Base-by-base conservation (phyloP, 2,113 vertebrate species). In the Phalacrocorax carbo region DNA sequence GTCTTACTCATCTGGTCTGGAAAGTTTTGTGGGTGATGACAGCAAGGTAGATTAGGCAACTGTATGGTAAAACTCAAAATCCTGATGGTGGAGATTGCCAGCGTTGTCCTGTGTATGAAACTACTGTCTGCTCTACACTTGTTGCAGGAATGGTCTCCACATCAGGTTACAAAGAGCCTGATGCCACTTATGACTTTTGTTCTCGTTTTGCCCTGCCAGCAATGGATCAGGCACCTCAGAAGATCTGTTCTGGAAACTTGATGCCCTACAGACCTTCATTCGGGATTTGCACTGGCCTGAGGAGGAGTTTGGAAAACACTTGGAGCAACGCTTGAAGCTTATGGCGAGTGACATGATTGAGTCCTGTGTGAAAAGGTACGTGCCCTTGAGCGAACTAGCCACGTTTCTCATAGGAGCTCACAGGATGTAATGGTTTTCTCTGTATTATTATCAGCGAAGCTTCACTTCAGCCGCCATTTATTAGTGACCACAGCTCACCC, bases 321-420 rank as follows among this genome's bases (percentile, higher is more conserved):
- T 99, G 77, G 99, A 99, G 95, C 99, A 98, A 68, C 98, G 99
- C 61, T 98, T 99, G 55, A 99, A 99, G 97, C 98, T 99, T 51
- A 99, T 99, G 99, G 99, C 99, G 19, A 99, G 99, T 82, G 99
- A 99, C 97, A 99, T 99, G 99, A 99, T 99, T 2, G 99, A 99
- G 93, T 99, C 99, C 64, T 99, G 99, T 68, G 98, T 99, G 49
- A 99, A 99, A 96, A 98, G 99, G 99, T 99, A 86, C 70, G 91
- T 72, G 30, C 20, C 30, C 94, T 2, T 5, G 20, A 11, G 32
- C 0, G 2, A 83, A 10, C 54, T 29, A 25, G 61, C 34, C 23
- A 0, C 10, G 30, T 60, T 32, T 44, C 73, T 82, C 30, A 7
- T 5, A 32, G 42, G 9, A 76, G 12, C 42, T 86, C 34, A n/a